Base-by-base conservation (phyloP, 23 tunicate genomes). In the Ciona savignyi region DNA sequence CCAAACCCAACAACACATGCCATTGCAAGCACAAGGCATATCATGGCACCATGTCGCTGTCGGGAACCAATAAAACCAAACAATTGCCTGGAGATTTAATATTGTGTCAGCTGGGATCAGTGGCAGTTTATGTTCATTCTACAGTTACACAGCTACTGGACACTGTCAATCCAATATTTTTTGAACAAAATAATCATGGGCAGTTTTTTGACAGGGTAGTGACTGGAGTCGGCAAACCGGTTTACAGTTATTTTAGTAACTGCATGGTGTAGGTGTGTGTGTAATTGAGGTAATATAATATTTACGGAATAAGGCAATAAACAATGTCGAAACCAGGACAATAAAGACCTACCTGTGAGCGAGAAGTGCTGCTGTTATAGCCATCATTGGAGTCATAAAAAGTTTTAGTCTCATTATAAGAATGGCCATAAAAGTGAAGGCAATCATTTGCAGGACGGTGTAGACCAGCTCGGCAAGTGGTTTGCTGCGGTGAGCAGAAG, bases 321-420 rank as follows among this genome's bases (percentile, higher is more conserved):
- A n/a, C n/a, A n/a, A n/a, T n/a, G n/a, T n/a, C n/a, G n/a, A n/a
- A n/a, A n/a, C n/a, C n/a, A n/a, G n/a, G n/a, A n/a, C n/a, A n/a
- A n/a, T n/a, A n/a, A n/a, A n/a, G n/a, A n/a, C 72, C 51, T 71
- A 91, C 97, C 79, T 63, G 65, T 91, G 76, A 24, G 91, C 91
- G 33, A 91, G 56, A 23, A 91, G 64, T 0, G 97, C 74, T 11
- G 91, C 30, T 1, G 80, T 77, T 26, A 95, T 88, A 22, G 98
- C 89, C 88, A 95, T 84, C 81, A 84, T 80, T 21, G 99, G 99
- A 42, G 99, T 95, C 99, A 95, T 95, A 67, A 95, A 95, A 21
- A 95, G 76, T 70, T 95, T 95, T 56, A 95, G 62, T 35, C 99
- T 89, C 99, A 95, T 95, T 74, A 95, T 89, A 76, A 95, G 70